Base-by-base conservation (phyloP, 2,888 invertebrate species). In the Mactromeris polynyma region DNA sequence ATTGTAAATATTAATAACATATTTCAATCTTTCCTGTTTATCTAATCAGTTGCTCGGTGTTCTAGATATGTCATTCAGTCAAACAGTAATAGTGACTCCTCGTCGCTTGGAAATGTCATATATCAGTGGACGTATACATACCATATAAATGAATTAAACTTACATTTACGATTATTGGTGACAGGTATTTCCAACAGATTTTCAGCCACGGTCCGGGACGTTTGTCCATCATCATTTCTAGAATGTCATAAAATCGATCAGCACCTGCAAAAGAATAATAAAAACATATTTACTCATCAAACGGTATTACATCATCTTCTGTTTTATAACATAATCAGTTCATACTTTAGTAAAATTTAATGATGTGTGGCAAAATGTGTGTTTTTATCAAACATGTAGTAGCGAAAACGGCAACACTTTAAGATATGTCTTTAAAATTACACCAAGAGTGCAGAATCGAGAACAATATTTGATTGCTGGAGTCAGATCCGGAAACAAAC, bases 91-190 rank as follows among this genome's bases (percentile, higher is more conserved):
- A 21, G 21, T 2, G 19, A 9, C 7, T 3, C 2, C 1, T 2
- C 19, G 19, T 51, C 51, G 7, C 14, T 51, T 2, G 4, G 17
- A 14, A 21, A 58, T 58, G 58, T 2, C 21, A 7, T 58, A 1
- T n/a, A 21, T 21, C 2, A 3, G n/a, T 3, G 9, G 2, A 6
- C 7, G 9, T 58, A 4, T 4, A 4, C 21, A 21, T 58, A 1
- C 2, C 7, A 1, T 21, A 7, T 58, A 58, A 19, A 21, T 9
- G 19, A 26, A 21, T 58, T 21, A 19, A 33, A 58, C 54, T 81
- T 90, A 88, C 90, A 64, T 81, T 84, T 9, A 86, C 36, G 33
- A 88, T 82, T 19, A 88, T 36, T 17, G 88, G 90, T 38, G 86
- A 79, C 2, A 86, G 19, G 54, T 58, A 90, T 54, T 86, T 83